These are phyloP conservation scores for Centropus bengalensis DNA, from an alignment of 2,113 vertebrate species.

Conservation along the genomic window DNA sequence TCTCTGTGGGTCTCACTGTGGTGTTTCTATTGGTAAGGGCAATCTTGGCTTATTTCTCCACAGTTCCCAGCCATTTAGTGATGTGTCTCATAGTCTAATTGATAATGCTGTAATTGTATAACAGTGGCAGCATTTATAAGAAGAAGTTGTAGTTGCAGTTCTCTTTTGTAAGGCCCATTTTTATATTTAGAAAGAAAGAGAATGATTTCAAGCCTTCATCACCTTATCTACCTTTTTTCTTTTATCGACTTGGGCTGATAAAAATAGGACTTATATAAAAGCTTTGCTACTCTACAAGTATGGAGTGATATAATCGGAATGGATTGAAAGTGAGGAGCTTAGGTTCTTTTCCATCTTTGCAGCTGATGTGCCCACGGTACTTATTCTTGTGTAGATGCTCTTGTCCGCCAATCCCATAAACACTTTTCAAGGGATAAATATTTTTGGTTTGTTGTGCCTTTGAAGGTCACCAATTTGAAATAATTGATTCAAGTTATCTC, in stretches of 20 bases:
- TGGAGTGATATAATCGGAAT: not conserved
- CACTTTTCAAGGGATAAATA: not conserved
- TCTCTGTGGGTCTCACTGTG: conserved; percentile 92
- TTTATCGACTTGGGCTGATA: not conserved
- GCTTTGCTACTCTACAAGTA: not conserved
- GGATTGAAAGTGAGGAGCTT: not conserved
- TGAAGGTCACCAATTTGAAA: not conserved
- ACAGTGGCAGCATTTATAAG: not conserved
- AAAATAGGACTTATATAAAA: not conserved
- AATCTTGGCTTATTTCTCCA: not conserved
- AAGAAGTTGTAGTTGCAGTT: not conserved
- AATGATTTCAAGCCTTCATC: not conserved
- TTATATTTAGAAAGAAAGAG: not conserved
- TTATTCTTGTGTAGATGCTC: not conserved
- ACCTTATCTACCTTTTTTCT: not conserved
- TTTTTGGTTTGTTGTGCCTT: not conserved
- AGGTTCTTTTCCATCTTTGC: not conserved
- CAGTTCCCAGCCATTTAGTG: not conserved
- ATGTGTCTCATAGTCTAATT: not conserved
- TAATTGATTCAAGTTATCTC: not conserved
- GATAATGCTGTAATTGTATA: not conserved
- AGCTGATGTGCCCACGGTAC: not conserved
- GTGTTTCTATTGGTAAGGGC: conserved; percentile 91
- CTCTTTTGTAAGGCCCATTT: not conserved
- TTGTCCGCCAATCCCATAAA: not conserved